These are phyloP conservation scores for Bufotes viridis DNA, from an alignment of 2,797 vertebrate species.

Conservation along the genomic window DNA sequence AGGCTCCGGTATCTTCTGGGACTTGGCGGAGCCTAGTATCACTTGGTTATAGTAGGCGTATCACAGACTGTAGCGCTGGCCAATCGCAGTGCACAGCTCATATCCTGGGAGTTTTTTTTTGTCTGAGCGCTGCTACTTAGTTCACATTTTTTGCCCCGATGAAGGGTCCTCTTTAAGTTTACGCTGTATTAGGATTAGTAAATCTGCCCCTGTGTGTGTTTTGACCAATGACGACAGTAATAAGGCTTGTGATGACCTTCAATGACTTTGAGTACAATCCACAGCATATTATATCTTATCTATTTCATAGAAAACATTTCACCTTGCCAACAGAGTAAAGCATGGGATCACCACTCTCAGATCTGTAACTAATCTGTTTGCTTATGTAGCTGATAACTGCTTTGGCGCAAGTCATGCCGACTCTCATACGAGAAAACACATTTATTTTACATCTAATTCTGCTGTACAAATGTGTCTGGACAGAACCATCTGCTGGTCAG, in stretches of 20 bases:
- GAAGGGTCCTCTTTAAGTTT: no score
- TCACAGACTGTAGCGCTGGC: no score
- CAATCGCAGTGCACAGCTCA: no score
- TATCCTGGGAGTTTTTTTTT: no score
- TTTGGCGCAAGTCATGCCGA: not conserved
- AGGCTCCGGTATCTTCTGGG: no score
- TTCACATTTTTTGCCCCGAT: no score
- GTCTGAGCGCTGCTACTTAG: no score
- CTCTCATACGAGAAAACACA: not conserved
- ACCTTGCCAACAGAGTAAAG: slow-evolving; percentile 19
- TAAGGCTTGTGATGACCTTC: not conserved
- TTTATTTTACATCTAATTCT: not conserved
- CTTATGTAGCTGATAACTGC: not conserved
- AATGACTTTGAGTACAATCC: not conserved
- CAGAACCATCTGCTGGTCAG: not conserved
- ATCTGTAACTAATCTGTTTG: slow-evolving; percentile 22
- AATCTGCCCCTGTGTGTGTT: no score
- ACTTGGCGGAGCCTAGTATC: no score
- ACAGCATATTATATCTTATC: slow-evolving; percentile 2
- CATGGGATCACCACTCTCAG: not conserved
- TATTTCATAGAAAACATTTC: slow-evolving; percentile 2
- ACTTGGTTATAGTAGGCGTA: no score
- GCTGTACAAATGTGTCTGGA: not conserved
- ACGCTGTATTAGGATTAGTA: no score
- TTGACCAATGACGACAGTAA: not conserved